Evolutionary conservation across 2,113 vertebrate genomes (phyloP).

Genomic region (Zapus hudsonius): DNA sequence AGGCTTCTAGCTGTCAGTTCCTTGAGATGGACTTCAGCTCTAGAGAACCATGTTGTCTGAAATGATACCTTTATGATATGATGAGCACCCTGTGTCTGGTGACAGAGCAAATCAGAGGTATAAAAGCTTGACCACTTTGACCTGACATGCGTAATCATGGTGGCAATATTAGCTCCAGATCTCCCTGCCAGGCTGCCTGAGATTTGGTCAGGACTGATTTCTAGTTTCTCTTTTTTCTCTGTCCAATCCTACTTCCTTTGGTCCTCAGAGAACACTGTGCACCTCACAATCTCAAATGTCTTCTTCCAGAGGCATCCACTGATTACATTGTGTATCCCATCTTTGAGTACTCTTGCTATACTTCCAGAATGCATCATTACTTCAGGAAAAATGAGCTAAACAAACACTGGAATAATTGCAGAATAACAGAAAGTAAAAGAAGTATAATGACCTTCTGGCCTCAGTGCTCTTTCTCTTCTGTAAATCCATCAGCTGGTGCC

Average conservation of each 20-base stretch:
- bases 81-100: background rate
- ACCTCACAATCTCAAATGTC: background rate
- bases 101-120: background rate
- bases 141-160: background rate
- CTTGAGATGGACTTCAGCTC: background rate
- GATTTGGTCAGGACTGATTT: background rate
- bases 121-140: background rate
- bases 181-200: background rate
- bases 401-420: slow-evolving; percentile 25
- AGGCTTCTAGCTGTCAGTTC: background rate
- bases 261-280: background rate
- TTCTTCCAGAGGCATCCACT: background rate
- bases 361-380: background rate
- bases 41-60: background rate
- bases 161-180: background rate
- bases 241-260: background rate
- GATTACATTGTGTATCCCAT: background rate
- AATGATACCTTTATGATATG: background rate
- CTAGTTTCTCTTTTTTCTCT: background rate
- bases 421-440: background rate
- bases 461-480: background rate
- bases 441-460: background rate
- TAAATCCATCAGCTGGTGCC: background rate
- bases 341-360: background rate
- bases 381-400: slow-evolving; percentile 17